These are phyloP conservation scores for Hydraecia micacea DNA, from an alignment of 2,888 invertebrate genomes.

Conservation along the genomic window DNA sequence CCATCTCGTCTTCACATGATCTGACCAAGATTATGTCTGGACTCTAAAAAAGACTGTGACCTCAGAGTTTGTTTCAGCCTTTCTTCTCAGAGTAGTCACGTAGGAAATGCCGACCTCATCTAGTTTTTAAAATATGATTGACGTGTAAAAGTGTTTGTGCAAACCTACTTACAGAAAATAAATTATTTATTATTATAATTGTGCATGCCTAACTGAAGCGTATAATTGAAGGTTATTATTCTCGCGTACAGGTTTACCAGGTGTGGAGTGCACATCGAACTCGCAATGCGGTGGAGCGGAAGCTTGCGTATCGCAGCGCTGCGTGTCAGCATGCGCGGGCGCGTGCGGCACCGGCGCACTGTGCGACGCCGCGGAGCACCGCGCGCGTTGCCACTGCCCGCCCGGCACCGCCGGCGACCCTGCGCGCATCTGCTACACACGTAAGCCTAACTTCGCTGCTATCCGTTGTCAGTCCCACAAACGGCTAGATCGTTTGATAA, in stretches of 20 bases:
- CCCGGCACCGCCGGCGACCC: constrained; percentile 97
- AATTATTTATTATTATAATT: neutral
- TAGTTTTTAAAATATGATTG: no score
- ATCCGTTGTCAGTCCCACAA: neutral
- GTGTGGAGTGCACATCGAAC: constrained; percentile 93
- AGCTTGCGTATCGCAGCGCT: constrained; percentile 95
- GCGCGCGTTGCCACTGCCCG: constrained; percentile 96
- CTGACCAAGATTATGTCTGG: no score
- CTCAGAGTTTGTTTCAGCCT: no score
- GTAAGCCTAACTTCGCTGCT: constrained; percentile 88
- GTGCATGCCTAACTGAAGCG: neutral
- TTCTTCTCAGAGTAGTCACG: no score
- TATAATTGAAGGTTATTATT: constrained; percentile 10
- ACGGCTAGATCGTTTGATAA: constrained; percentile 28
- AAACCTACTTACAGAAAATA: no score
- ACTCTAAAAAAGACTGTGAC: no score
- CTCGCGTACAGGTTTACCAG: constrained; percentile 80
- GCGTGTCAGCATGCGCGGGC: constrained; percentile 95
- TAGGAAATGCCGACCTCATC: no score
- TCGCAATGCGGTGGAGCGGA: constrained; percentile 94
- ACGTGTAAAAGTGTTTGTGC: no score
- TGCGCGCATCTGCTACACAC: constrained; percentile 95
- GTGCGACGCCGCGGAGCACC: constrained; percentile 94
- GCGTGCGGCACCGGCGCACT: constrained; percentile 95
- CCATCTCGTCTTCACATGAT: no score